Evolutionary conservation across 2,888 invertebrate species (phyloP), one percentile per base, ranked within the genome.

Genomic region (Pachydiplax longipennis): DNA sequence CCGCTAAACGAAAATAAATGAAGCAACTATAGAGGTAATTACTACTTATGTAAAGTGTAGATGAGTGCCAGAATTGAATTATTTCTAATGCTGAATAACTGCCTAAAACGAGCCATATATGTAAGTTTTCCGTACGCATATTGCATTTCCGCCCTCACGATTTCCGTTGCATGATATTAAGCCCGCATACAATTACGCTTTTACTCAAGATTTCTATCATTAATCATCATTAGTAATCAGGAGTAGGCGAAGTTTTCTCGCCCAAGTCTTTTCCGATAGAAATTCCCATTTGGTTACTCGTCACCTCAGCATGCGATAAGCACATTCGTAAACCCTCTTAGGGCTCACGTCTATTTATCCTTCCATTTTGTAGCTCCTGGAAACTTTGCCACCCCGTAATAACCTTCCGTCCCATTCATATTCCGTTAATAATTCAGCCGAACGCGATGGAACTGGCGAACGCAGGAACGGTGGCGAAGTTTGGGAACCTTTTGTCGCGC

Each of bases 361-460:
- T 12, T 22, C 22, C 22, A 31, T 31, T 35, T 87, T 61, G 18
- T 6, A 12, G 35, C 58, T 12, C 82, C 12, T 44, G 25, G 25
- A 83, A 83, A 44, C 83, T 48, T 31, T 87, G 58, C 61, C 58
- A 61, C 35, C 61, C 61, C 61, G 37, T 37, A 10, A 83, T 87
- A 25, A 31, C 73, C 73, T 53, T 61, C 87, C 61, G 35, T 22
- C 40, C 65, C 37, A 25, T 35, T 37, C 25, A n/a, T 25, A 25
- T 31, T 73, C 73, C 87, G 58, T 87, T 87, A 87, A 87, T 87
- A 87, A 87, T 87, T 87, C 87, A 87, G 87, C 37, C 37, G 37
- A 31, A 61, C 22, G 37, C 22, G 87, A 65, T 73, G 37, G 61
- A 31, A 48, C 18, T 4, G 37, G 61, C 22, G n/a, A 31, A 73